A percentile compares a stretch with the other conserved stretches of the same genome.
These are phyloP conservation scores for Talpa occidentalis DNA, from an alignment of 2,113 vertebrate genomes.

Conservation along the genomic window DNA sequence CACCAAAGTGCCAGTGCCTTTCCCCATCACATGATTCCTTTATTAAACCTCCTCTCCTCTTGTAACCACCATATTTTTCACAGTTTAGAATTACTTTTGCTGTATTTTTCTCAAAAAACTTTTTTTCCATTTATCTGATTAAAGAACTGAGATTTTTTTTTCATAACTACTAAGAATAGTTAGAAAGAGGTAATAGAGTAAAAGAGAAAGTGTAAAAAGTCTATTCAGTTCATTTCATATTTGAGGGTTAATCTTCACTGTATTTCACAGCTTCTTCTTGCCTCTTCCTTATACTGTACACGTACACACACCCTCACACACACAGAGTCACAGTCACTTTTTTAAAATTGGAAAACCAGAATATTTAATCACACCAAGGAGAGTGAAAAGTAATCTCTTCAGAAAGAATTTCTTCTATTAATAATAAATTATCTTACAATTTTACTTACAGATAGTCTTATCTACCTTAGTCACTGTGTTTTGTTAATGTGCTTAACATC, in stretches of 20 bases:
- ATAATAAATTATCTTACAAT: constrained; percentile 26
- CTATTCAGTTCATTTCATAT: not conserved
- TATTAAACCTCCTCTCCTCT: too few relatives aligned
- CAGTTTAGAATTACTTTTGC: too few relatives aligned
- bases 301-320: not conserved
- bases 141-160: not conserved
- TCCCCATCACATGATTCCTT: not conserved
- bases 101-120: too few relatives aligned
- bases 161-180: constrained; percentile 5
- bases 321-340: not conserved
- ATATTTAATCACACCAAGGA: not conserved
- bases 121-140: not conserved
- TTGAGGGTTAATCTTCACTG: not conserved
- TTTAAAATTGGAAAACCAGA: not conserved
- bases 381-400: not conserved
- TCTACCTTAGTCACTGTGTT: not conserved
- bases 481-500: constrained; percentile 37
- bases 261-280: not conserved
- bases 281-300: not conserved
- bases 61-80: too few relatives aligned
- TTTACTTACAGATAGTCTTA: constrained; percentile 52
- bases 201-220: not conserved
- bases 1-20: too few relatives aligned
- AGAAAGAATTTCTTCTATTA: constrained; percentile 8
- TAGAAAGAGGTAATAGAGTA: not conserved